Base-by-base conservation (phyloP, 2,888 invertebrate species). In the Sarcophaga carnaria region DNA sequence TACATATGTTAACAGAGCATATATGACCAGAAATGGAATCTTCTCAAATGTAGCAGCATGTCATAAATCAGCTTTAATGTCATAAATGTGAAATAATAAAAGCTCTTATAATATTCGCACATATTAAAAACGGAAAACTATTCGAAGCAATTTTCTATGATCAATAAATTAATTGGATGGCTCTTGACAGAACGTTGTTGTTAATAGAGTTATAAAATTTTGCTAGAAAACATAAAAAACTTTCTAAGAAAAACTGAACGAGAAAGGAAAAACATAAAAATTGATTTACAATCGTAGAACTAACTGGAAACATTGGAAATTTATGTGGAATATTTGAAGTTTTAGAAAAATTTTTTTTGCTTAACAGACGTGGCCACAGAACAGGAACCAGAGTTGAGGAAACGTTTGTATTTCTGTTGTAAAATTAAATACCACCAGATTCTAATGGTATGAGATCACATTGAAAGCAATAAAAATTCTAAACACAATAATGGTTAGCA, bases 271-370 rank as follows among this genome's bases (percentile, higher is more conserved):
- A 67, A n/a, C 60, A 74, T 67, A 74, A 80, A 80, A 80, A 67
- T 67, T 67, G 80, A 80, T 80, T 80, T 74, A 80, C 67, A n/a
- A 60, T 60, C 20, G 37, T 2, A 10, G 10, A 67, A n/a, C 59
- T 17, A 54, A 54, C 8, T 54, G 10, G 66, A 80, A 45, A 71
- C 37, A 72, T 72, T 74, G 54, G n/a, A 63, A 47, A 80, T 66
- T 63, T 72, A 80, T 80, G 72, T 27, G 59, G 25, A 71, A 71
- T 22, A 66, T 17, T 70, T 63, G 22, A 62, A 70, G 25, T 62
- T 60, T 70, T 14, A 2, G 12, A 59, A 54, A 62, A 62, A 62
- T 20, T 20, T 70, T 49, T 54, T 14, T 14, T 20, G 2, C 3
- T 11, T 1, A 45, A 47, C 20, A 37, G 17, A 47, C 47, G 8